Evolutionary conservation across 2,797 vertebrate species (phyloP).

Genomic region (Pelodytes ibericus): DNA sequence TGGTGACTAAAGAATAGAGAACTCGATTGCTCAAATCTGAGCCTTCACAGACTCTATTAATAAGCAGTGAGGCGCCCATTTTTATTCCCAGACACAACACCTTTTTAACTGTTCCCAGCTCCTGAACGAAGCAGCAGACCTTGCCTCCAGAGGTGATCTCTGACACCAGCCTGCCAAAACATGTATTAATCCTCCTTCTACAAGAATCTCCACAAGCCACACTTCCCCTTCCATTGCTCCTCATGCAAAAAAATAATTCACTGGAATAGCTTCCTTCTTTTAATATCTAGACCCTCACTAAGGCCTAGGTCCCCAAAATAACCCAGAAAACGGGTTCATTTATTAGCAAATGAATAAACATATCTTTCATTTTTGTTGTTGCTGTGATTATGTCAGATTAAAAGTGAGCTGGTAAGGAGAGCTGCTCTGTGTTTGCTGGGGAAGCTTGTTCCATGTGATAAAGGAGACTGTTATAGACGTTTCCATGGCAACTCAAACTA

Average conservation of each 20-base stretch:
- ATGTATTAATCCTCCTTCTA: conserved; percentile 21
- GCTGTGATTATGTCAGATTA: background rate
- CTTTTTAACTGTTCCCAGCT: background rate
- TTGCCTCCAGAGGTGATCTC: background rate
- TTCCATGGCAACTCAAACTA: conserved; percentile 44
- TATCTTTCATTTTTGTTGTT: background rate
- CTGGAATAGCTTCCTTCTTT: background rate
- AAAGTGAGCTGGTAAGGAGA: background rate
- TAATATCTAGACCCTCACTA: background rate
- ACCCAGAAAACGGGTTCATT: background rate
- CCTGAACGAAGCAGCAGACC: background rate
- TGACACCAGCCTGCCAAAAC: conserved; percentile 14
- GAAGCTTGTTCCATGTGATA: conserved; percentile 1
- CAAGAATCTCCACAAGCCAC: background rate
- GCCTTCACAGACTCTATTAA: too few relatives aligned
- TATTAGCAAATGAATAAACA: background rate
- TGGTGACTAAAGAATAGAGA: too few relatives aligned
- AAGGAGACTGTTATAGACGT: conserved; percentile 32
- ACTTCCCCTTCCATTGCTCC: background rate
- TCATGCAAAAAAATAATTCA: too few relatives aligned
- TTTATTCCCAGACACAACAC: too few relatives aligned
- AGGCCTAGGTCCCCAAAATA: background rate
- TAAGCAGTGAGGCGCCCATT: too few relatives aligned
- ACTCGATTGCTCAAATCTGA: too few relatives aligned
- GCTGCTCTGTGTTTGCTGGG: background rate